Base-by-base conservation (phyloP, 2,113 vertebrate species). In the Aix galericulata region DNA sequence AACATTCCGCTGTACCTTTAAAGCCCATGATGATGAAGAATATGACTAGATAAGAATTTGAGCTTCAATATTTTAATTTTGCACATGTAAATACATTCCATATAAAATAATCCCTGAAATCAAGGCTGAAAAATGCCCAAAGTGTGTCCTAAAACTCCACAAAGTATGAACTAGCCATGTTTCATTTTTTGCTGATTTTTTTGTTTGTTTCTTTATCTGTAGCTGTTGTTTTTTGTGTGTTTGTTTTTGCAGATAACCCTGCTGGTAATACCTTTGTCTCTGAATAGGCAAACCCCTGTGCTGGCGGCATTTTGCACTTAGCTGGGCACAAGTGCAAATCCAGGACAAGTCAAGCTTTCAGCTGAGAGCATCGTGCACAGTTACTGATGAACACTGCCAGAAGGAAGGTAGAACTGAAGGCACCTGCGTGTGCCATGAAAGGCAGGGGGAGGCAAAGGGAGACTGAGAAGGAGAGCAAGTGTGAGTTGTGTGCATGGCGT, bases 311-410 rank as follows among this genome's bases (percentile, higher is more conserved):
- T 75, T n/a, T 16, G 36, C 17, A 6, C 34, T 44, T 17, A 32
- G 69, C 36, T 38, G 32, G 53, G 62, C 44, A 22, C 44, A 8
- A 17, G 20, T 31, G 21, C 60, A 67, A 44, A 67, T 8, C 26
- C 62, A 34, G 67, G 18, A 29, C 14, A 36, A 89, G 36, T 7
- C 62, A 23, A 27, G 32, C 44, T 27, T 53, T 32, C 36, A 26
- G 17, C 15, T 14, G 31, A 40, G 17, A 29, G 18, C 38, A 9
- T 4, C 8, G 17, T 22, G 6, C 8, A 23, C 9, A 3, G 23
- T 34, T 48, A n/a, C 9, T 11, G 29, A 29, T 3, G 6, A 11
- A 1, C 18, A 22, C 58, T n/a, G 1, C 6, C 5, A 6, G 58
- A n/a, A 3, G 23, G 48, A 7, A 21, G 44, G 73, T 32, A 23